Percentiles rank a stretch among this genome's conserved stretches.
phyloP scores from a whole-genome alignment of 1,140 invertebrate genomes.

The Leucophenga varia region DNA sequence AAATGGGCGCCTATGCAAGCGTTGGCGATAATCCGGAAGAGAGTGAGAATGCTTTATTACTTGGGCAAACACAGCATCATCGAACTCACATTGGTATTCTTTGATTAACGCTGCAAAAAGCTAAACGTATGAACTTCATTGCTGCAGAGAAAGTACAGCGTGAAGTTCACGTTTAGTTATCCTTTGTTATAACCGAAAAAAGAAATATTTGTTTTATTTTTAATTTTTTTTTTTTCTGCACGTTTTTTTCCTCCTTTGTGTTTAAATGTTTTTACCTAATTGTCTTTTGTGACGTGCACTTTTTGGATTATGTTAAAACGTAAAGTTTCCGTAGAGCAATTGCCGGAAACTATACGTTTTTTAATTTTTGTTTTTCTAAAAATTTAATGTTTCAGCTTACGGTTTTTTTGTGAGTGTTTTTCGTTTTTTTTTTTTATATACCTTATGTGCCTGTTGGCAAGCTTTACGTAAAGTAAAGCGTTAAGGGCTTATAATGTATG shows the following conservation, averaged over 20 bases:
- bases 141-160: neutral
- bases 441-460: neutral
- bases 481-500: too few species aligned
- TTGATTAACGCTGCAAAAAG: conserved; percentile 49
- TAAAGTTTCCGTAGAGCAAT: neutral
- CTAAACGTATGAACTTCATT: conserved; percentile 5
- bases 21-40: conserved; percentile 55
- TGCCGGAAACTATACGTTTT: conserved; percentile 4
- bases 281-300: too few species aligned
- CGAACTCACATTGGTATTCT: conserved; percentile 57
- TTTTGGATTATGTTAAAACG: conserved; percentile 8
- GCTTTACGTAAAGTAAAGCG: too few species aligned
- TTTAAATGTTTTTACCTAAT: conserved; percentile 20
- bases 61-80: conserved; percentile 57
- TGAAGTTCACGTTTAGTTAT: conserved; percentile 18
- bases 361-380: conserved; percentile 10
- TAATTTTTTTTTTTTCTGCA: neutral
- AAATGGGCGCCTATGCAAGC: conserved; percentile 49
- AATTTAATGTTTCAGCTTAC: conserved; percentile 16
- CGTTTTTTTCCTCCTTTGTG: conserved; percentile 1
- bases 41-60: conserved; percentile 58
- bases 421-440: conserved; percentile 8
- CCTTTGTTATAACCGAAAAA: conserved; percentile 37
- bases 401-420: conserved; percentile 1
- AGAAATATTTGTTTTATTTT: conserved; percentile 29